These are phyloP conservation scores for Amiota mariae DNA, from an alignment of 2,888 invertebrate species.

Conservation along the genomic window DNA sequence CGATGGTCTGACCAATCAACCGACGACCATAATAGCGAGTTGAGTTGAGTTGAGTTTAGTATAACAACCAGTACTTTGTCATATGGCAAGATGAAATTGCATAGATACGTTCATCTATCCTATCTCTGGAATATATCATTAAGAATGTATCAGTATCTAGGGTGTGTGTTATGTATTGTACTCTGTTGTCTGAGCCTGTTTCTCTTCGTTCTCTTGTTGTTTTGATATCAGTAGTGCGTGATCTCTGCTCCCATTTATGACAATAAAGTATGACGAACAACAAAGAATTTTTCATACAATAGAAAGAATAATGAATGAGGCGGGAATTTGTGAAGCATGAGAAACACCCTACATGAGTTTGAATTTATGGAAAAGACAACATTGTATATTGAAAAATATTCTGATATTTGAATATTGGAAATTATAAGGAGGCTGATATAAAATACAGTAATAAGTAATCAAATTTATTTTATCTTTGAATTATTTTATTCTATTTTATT, in stretches of 20 bases:
- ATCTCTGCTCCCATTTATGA: slow-evolving; percentile 20
- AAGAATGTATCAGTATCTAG: neutral
- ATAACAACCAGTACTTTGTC: slow-evolving; percentile 5
- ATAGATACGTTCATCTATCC: slow-evolving; percentile 7
- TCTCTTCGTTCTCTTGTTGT: neutral
- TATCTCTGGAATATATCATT: slow-evolving; percentile 12
- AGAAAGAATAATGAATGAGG: neutral
- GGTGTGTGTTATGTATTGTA: neutral
- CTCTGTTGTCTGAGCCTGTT: neutral
- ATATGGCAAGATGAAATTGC: slow-evolving; percentile 24
- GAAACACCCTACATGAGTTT: neutral
- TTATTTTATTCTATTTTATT: no score
- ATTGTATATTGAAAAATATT: no score
- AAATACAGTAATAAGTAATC: no score
- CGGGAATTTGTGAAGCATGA: neutral
- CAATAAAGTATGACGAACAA: neutral
- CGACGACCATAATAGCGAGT: no score
- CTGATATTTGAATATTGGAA: no score
- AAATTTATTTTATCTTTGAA: no score
- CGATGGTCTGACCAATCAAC: no score
- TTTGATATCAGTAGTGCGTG: slow-evolving; percentile 14
- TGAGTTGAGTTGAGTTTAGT: neutral
- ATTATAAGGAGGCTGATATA: no score
- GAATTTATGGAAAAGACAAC: neutral
- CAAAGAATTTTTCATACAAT: neutral